Base-by-base conservation (phyloP, 2,113 vertebrate genomes). In the Neogale vison region DNA sequence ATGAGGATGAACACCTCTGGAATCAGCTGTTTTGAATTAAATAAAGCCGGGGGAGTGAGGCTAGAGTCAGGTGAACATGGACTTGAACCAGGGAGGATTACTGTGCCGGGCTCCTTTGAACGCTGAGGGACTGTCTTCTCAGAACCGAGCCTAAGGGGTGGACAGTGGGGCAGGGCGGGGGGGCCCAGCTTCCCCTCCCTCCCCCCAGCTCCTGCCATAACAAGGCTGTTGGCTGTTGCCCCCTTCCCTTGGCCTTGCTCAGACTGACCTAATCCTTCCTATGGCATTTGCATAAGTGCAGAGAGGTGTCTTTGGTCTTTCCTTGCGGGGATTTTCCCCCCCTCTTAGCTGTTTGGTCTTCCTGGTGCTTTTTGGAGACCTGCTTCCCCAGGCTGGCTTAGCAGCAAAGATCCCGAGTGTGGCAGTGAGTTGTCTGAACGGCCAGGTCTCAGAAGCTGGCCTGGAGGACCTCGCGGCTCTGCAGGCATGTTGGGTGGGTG, bases 1-100 rank as follows among this genome's bases (percentile, higher is more conserved):
- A 67, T 61, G 67, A 97, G 55, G 61, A 47, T 3, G 9, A 74
- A 55, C 24, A 0, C 79, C 79, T 95, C 86, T 57, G 79, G 82
- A 88, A 76, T 92, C 86, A 95, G 92, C 93, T 97, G 97, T 87
- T 97, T 96, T 90, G 95, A 96, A 80, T 97, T 96, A 98, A 89
- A 50, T 81, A 69, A 86, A 92, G 93, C 86, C 15, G 0, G 0
- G 67, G 18, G 67, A 55, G 42, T 31, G 88, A 96, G 92, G n/a
- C 65, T 81, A 93, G 79, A 72, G 57, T 72, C 87, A 72, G 94
- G 94, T 95, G 89, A 85, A 79, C 59, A 47, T 42, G 65, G 72
- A 42, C 14, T 88, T 95, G 72, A 80, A 85, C n/a, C 67, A 23
- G 57, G 3, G 69, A 31, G 85, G 81, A 83, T 83, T 45, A 45